Percentiles rank a stretch among this genome's conserved stretches.
Evolutionary conservation across 2,888 invertebrate species (phyloP).

Genomic region (Perdita meconis): DNA sequence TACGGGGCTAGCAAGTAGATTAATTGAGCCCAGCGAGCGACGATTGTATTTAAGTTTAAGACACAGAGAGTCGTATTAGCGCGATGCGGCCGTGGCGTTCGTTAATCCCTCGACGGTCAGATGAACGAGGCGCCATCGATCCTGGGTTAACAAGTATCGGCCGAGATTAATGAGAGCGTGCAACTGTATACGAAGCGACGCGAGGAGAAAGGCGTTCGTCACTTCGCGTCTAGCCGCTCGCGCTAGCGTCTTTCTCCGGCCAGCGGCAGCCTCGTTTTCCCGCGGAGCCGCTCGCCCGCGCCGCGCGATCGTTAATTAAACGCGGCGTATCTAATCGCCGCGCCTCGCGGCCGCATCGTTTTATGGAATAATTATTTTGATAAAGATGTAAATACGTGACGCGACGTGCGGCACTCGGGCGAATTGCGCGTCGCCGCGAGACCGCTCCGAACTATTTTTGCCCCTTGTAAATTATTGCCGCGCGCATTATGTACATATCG

Average conservation of each 20-base stretch:
- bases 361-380: constrained; percentile 43
- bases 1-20: constrained; percentile 27
- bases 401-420: neutral
- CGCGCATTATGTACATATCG: too few species aligned
- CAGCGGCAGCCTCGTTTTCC: constrained; percentile 25
- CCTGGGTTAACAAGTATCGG: constrained; percentile 61
- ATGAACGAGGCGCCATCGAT: constrained; percentile 66
- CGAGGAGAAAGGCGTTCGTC: constrained; percentile 55
- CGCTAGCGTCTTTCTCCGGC: constrained; percentile 40
- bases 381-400: constrained; percentile 48
- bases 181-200: constrained; percentile 41
- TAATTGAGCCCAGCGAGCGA: constrained; percentile 32
- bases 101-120: constrained; percentile 49
- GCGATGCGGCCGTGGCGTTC: constrained; percentile 28
- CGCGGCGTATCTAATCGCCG: constrained; percentile 23
- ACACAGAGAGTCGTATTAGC: constrained; percentile 21
- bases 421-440: constrained; percentile 16
- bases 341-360: neutral
- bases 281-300: constrained; percentile 8
- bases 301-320: constrained; percentile 21
- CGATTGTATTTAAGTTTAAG: constrained; percentile 43
- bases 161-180: constrained; percentile 64
- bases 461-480: too few species aligned
- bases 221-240: constrained; percentile 45
- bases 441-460: constrained; percentile 41